phyloP scores from a whole-genome alignment of 2,888 invertebrate genomes.

The Catocala fraxini region DNA sequence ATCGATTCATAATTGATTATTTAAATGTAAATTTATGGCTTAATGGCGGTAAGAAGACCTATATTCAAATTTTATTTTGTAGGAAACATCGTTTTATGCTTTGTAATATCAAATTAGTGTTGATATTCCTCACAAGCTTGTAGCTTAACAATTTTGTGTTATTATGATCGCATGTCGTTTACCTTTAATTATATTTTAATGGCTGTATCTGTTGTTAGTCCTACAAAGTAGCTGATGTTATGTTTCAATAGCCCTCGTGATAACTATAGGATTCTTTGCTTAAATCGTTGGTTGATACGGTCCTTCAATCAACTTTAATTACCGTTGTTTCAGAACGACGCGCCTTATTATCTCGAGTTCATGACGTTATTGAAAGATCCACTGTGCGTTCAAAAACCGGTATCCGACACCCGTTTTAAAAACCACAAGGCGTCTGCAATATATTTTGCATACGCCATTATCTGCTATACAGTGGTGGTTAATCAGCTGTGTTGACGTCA shows the following conservation, averaged over 20 bases:
- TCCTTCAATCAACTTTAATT: conserved; percentile 26
- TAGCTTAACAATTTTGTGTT: conserved; percentile 10
- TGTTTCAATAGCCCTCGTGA: neutral
- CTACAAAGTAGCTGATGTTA: conserved; percentile 9
- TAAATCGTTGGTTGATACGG: neutral
- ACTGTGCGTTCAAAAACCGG: conserved; percentile 32
- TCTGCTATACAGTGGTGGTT: conserved; percentile 27
- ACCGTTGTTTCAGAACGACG: conserved; percentile 35
- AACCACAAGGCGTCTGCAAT: conserved; percentile 30
- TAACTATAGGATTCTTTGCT: neutral
- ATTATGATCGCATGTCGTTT: conserved; percentile 12
- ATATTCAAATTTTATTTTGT: too few relatives aligned
- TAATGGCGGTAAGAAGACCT: too few relatives aligned
- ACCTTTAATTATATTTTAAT: conserved; percentile 22
- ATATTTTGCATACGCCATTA: conserved; percentile 38
- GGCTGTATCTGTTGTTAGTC: conserved; percentile 6
- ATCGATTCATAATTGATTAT: conserved; percentile 31
- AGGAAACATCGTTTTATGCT: too few relatives aligned
- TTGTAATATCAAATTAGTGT: conserved; percentile 9
- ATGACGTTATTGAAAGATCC: conserved; percentile 25
- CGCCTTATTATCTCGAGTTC: conserved; percentile 4
- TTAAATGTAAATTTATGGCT: conserved; percentile 29
- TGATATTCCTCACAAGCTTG: conserved; percentile 9
- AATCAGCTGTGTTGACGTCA: conserved; percentile 49
- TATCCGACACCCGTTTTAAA: conserved; percentile 29